Percentiles rank a stretch among this genome's conserved stretches.
Conservation (phyloP, 2,888 invertebrate species). For the Smittia aterrima region DNA sequence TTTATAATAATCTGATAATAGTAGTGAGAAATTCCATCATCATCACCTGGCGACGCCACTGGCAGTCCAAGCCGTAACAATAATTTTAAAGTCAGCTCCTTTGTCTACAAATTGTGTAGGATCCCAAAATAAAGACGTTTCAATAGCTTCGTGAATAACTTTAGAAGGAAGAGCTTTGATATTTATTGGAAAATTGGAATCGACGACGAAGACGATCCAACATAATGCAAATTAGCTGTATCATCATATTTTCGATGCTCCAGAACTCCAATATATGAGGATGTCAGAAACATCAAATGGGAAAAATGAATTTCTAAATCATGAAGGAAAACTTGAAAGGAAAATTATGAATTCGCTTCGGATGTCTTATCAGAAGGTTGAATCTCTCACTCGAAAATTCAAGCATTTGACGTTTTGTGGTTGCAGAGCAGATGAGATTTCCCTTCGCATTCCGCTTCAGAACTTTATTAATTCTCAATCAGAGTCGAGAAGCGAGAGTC, state of each 20-base stretch:
- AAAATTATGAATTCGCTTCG: background rate
- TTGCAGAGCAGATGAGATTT: background rate
- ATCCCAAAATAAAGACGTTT: background rate
- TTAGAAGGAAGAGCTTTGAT: background rate
- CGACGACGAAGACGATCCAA: background rate
- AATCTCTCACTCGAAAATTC: background rate
- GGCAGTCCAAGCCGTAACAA: too few species aligned
- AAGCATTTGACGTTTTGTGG: background rate
- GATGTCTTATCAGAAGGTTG: background rate
- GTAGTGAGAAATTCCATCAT: too few species aligned
- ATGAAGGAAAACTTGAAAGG: background rate
- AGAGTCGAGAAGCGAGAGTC: background rate
- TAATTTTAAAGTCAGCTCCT: too few species aligned
- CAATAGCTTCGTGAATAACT: background rate
- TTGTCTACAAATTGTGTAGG: too few species aligned
- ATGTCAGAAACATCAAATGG: slow-evolving; percentile 11
- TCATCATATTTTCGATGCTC: slow-evolving; percentile 29
- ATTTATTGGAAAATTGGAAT: background rate
- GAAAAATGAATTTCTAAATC: background rate
- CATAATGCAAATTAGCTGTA: slow-evolving; percentile 20
- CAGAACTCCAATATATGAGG: background rate
- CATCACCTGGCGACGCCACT: too few species aligned
- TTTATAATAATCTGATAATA: slow-evolving; percentile 19
- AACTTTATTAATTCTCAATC: background rate
- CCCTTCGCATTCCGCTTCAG: background rate